Conservation (phyloP, 2,797 vertebrate species). For the Catostomus latipinnis region DNA sequence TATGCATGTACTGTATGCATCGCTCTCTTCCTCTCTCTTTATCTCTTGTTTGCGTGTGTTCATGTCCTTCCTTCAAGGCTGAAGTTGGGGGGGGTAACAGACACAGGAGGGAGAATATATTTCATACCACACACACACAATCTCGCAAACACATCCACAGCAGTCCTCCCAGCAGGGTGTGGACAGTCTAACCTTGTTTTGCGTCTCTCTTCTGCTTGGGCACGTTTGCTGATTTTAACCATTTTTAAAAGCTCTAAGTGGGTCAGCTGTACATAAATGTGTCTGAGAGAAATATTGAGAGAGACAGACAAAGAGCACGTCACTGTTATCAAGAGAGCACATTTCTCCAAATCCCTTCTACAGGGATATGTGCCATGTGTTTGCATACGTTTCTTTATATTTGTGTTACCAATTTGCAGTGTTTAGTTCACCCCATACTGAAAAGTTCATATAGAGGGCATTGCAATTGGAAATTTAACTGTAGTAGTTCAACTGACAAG, state of each 20-base stretch:
- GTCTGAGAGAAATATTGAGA: slow-evolving; percentile 45
- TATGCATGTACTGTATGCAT: neutral
- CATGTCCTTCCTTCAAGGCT: slow-evolving; percentile 65
- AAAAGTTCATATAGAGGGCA: slow-evolving; percentile 27
- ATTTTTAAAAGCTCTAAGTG: slow-evolving; percentile 58
- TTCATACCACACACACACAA: slow-evolving; percentile 44
- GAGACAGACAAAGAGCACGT: slow-evolving; percentile 9
- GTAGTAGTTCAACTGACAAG: too few relatives aligned
- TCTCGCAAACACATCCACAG: slow-evolving; percentile 21
- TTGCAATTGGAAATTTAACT: too few relatives aligned
- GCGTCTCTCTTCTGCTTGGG: slow-evolving; percentile 53
- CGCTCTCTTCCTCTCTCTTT: neutral
- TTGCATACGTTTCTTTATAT: neutral
- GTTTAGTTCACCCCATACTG: neutral
- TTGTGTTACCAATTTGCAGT: neutral
- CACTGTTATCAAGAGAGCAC: slow-evolving; percentile 11
- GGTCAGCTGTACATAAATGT: slow-evolving; percentile 58
- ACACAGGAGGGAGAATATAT: slow-evolving; percentile 46
- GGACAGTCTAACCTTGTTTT: slow-evolving; percentile 61
- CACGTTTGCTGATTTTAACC: slow-evolving; percentile 51
- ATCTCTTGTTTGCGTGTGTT: slow-evolving; percentile 29
- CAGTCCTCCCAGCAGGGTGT: slow-evolving; percentile 54
- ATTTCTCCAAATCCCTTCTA: neutral
- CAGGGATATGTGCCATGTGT: neutral
- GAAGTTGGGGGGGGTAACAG: slow-evolving; percentile 45